Conservation (phyloP, 92 coral and sea anemone species). For the Actinostola sp. region DNA sequence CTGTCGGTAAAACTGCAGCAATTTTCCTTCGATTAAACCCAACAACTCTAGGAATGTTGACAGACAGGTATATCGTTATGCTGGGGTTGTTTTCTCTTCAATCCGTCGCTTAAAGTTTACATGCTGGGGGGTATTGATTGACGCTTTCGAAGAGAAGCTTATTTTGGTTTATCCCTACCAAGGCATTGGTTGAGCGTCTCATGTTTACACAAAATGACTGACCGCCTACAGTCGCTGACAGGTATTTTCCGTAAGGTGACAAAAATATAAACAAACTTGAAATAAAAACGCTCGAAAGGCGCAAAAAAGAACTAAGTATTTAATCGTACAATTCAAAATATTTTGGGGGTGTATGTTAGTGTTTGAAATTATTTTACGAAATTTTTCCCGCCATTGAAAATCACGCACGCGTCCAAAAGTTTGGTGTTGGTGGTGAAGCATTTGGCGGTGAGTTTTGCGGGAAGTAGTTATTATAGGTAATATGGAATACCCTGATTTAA, state of each 20-base stretch:
- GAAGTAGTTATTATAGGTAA: constrained; percentile 5
- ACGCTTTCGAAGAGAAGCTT: constrained; percentile 22
- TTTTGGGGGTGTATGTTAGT: background rate
- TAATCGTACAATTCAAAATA: background rate
- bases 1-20: background rate
- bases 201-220: constrained; percentile 12
- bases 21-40: background rate
- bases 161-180: background rate
- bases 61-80: background rate
- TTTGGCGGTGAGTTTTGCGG: constrained; percentile 11
- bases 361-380: background rate
- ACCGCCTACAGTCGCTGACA: constrained; percentile 17
- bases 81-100: constrained; percentile 8
- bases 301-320: background rate
- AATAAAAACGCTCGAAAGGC: background rate
- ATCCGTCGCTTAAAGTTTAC: constrained; percentile 9
- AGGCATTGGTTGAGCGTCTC: background rate
- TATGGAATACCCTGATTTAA: background rate
- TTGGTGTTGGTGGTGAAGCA: background rate
- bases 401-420: constrained; percentile 1
- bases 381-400: constrained; percentile 14
- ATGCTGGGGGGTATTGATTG: constrained; percentile 32
- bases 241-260: constrained; percentile 22
- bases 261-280: constrained; percentile 15
- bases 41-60: background rate